Conservation (phyloP, 1,140 invertebrate genomes). For the Steinernema feltiae region DNA sequence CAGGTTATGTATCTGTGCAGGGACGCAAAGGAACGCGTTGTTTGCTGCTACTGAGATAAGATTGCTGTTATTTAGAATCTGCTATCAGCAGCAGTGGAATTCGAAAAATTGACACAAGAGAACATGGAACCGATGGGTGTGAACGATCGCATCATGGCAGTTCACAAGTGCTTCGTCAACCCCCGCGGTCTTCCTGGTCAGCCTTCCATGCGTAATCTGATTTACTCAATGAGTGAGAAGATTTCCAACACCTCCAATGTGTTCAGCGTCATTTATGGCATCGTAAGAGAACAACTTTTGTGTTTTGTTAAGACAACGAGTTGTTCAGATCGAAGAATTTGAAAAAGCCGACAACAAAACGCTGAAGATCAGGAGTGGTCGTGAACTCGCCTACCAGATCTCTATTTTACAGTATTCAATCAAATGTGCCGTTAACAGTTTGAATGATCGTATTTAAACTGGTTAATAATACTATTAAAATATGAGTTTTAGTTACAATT, state of each 20-base stretch:
- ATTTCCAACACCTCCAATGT: no score
- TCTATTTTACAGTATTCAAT: constrained; percentile 31
- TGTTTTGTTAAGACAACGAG: no score
- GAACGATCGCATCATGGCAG: neutral
- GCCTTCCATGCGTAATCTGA: constrained; percentile 39
- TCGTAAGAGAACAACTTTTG: no score
- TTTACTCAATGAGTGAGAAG: constrained; percentile 42
- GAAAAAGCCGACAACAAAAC: no score
- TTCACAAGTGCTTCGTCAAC: constrained; percentile 52
- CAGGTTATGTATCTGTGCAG: neutral
- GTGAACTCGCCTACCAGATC: constrained; percentile 26
- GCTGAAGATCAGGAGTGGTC: no score
- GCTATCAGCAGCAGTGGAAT: neutral
- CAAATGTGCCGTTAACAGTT: constrained; percentile 28
- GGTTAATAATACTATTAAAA: no score
- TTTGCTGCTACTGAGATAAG: no score
- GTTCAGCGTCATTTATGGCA: no score
- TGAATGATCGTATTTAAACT: constrained; percentile 22
- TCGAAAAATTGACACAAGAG: neutral
- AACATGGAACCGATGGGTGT: neutral
- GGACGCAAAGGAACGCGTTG: no score
- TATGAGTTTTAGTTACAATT: no score
- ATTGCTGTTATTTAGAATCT: neutral
- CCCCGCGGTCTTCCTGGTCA: constrained; percentile 27
- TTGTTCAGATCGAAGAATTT: no score